Base-by-base conservation (phyloP, 2,113 vertebrate species). In the Phylloscopus trochiloides region DNA sequence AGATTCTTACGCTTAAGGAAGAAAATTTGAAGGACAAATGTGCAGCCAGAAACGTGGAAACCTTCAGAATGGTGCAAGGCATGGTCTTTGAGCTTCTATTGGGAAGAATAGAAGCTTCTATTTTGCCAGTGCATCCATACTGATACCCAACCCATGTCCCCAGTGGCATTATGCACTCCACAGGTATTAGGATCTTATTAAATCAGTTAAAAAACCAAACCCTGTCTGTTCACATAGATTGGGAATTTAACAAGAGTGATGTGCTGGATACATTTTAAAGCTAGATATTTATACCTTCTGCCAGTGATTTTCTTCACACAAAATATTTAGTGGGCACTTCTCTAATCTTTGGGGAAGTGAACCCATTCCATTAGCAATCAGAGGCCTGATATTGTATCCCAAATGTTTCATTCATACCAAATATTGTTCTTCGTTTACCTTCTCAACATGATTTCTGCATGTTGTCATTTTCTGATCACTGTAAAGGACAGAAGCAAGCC, bases 171-270 rank as follows among this genome's bases (percentile, higher is more conserved):
- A 32, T 26, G 36, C 12, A 65, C 55, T 21, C 9, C 11, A 34
- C 4, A 40, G 2, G 5, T 66, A 63, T 21, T 10, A 45, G 6
- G 19, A 14, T 42, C 1, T 59, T 43, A 31, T 5, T 24, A 50
- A 77, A 17, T 14, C 21, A 24, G 5, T 48, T 7, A n/a, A 54
- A 89, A 77, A 67, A 24, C 1, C 9, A 57, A 78, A 80, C 1
- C 4, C 8, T 55, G 2, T 4, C 4, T 70, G 8, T 52, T 87
- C 31, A 45, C 3, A 67, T 4, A 24, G 12, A 48, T 0, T 26
- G n/a, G 34, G 71, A 12, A 40, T 48, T 43, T 54, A 54, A 7
- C 12, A 70, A 66, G 24, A 50, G 11, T 62, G 29, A n/a, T 52
- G 8, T 34, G 24, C 47, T 22, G 29, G 28, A 20, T 63, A 15